Percentiles rank a stretch among this genome's conserved stretches.
These are phyloP conservation scores for Ellobium chinense DNA, from an alignment of 2,888 invertebrate genomes.

Conservation along the genomic window DNA sequence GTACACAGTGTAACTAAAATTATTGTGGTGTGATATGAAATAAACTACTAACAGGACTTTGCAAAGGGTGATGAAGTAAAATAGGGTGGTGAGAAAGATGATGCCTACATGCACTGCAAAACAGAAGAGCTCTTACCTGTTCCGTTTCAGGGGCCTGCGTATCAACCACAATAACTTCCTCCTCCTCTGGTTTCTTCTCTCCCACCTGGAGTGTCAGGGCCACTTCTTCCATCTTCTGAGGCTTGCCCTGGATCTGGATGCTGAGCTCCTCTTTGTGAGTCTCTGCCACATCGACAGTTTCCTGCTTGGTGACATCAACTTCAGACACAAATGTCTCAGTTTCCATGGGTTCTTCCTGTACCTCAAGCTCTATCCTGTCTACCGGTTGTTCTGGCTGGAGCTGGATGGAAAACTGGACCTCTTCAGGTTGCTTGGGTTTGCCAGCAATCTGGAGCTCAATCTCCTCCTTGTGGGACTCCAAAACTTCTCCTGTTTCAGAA, in stretches of 20 bases:
- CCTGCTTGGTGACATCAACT: slow-evolving; percentile 38
- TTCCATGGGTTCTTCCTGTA: slow-evolving; percentile 29
- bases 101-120: too few species aligned
- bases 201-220: slow-evolving; percentile 55
- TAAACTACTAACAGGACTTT: too few species aligned
- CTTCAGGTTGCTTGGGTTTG: slow-evolving; percentile 58
- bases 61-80: too few species aligned
- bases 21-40: too few species aligned
- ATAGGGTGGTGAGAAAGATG: too few species aligned
- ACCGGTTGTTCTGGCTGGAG: slow-evolving; percentile 43
- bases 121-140: slow-evolving; percentile 50
- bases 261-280: slow-evolving; percentile 59
- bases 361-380: slow-evolving; percentile 40
- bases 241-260: slow-evolving; percentile 59
- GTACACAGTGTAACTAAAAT: too few species aligned
- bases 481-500: slow-evolving; percentile 32
- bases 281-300: slow-evolving; percentile 46
- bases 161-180: slow-evolving; percentile 44
- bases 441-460: slow-evolving; percentile 60
- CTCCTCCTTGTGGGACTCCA: slow-evolving; percentile 58
- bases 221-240: slow-evolving; percentile 50
- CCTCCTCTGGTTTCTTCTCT: slow-evolving; percentile 45
- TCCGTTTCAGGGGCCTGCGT: slow-evolving; percentile 40
- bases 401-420: slow-evolving; percentile 67
- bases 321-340: slow-evolving; percentile 52